Conservation (phyloP, 1,140 invertebrate species). For the Elymnias hypermnestra region DNA sequence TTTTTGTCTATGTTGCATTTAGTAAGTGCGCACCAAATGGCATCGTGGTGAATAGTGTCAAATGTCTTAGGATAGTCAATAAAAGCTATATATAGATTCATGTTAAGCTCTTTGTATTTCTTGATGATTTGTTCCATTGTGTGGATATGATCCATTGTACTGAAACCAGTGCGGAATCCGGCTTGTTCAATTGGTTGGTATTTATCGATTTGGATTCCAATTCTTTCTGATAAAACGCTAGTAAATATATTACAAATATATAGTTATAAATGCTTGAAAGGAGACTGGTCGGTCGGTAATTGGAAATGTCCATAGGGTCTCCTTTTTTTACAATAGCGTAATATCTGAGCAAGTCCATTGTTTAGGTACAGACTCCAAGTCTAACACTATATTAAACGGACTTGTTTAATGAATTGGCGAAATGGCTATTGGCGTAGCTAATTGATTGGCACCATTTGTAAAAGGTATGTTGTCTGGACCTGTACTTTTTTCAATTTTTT, state of each 20-base stretch:
- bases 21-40: too few species aligned
- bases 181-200: conserved; percentile 3
- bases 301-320: too few species aligned
- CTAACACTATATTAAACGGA: background rate
- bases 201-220: background rate
- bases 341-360: background rate
- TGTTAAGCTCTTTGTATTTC: too few species aligned
- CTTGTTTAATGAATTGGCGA: too few species aligned
- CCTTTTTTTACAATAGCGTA: conserved; percentile 6
- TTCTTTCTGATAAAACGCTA: background rate
- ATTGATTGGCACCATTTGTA: too few species aligned
- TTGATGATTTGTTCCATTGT: too few species aligned
- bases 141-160: conserved; percentile 10
- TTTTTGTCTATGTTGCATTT: too few species aligned
- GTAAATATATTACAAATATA: too few species aligned
- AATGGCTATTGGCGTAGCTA: background rate
- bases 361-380: background rate
- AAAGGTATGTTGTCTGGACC: background rate
- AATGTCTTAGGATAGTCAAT: too few species aligned
- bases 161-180: conserved; percentile 2
- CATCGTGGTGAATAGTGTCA: background rate
- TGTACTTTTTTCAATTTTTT: background rate
- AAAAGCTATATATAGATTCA: too few species aligned
- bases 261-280: background rate
- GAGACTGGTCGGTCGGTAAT: conserved; percentile 7